A percentile compares a stretch with the other conserved stretches of the same genome.
These are phyloP conservation scores for Cerastis rubricosa DNA, from an alignment of 2,888 invertebrate species.

Conservation along the genomic window DNA sequence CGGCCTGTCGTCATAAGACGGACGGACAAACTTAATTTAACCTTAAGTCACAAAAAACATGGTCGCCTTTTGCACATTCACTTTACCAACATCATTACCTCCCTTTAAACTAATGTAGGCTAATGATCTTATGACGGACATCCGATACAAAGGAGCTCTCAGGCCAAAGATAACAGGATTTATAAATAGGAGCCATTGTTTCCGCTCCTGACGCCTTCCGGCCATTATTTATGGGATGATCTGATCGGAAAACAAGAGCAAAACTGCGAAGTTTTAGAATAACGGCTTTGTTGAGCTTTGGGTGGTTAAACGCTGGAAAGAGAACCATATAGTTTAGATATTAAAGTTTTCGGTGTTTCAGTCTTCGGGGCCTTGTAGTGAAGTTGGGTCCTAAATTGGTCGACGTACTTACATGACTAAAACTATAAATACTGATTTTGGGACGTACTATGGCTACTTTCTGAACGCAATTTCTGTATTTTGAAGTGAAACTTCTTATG, in stretches of 20 bases:
- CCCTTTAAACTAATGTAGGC: conserved; percentile 28
- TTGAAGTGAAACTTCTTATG: no score
- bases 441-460: not conserved
- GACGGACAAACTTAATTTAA: not conserved
- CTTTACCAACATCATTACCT: conserved; percentile 1
- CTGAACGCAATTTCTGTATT: not conserved
- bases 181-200: conserved; percentile 54
- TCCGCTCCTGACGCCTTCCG: conserved; percentile 20
- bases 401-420: not conserved
- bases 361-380: not conserved
- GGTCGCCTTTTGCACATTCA: not conserved
- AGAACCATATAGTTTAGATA: not conserved
- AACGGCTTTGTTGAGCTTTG: not conserved
- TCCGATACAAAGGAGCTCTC: conserved; percentile 35
- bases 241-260: conserved; percentile 36
- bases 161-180: conserved; percentile 52
- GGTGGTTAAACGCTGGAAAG: not conserved
- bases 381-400: not conserved
- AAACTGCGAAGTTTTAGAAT: conserved; percentile 32
- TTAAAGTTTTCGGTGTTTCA: not conserved
- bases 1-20: no score
- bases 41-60: not conserved
- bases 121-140: conserved; percentile 46
- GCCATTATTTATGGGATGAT: conserved; percentile 49
- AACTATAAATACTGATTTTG: not conserved